Base-by-base conservation (phyloP, 2,113 vertebrate genomes). In the Chloropsis cyanopogon region DNA sequence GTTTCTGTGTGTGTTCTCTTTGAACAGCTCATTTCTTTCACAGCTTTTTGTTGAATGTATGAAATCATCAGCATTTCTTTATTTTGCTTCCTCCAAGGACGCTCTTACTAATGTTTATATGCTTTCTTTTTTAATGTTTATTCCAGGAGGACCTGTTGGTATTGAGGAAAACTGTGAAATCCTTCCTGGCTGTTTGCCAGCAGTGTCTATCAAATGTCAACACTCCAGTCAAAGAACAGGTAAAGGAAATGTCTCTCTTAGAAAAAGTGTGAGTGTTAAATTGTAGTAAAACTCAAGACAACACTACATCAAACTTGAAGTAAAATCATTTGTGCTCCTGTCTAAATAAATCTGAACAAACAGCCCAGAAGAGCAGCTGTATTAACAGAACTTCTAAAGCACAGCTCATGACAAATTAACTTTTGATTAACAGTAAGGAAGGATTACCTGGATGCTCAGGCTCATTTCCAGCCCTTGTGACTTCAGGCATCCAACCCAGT, bases 161-260 rank as follows among this genome's bases (percentile, higher is more conserved):
- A 44, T 98, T 99, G 88, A 99, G 99, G 95, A 99, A 99, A 97
- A 99, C 99, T 82, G 99, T 99, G 92, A 99, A 99, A 97, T 99
- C 99, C 42, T 99, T 99, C 80, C 96, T 99, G 92, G 99, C 99
- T 35, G 98, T 99, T 88, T 99, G 99, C 97, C 99, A 99, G 87
- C 99, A 99, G 98, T 99, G 99, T 97, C 98, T 99, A n/a, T 99
- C 99, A 86, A 99, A 99, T 92, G 99, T 99, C 97, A 99, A 99
- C 98, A 99, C 99, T 65, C 98, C 98, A 41, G 99, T 99, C 66
- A 99, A 99, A 97, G 99, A 99, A 85, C 99, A 99, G 99, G 99
- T 99, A 98, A 97, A 90, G 85, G 35, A 79, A 93, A 76, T 42
- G 53, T 57, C 72, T 86, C n/a, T 64, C 81, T 54, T 61, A 24